Conservation (phyloP, 2,888 invertebrate species). For the Mactromeris polynyma region DNA sequence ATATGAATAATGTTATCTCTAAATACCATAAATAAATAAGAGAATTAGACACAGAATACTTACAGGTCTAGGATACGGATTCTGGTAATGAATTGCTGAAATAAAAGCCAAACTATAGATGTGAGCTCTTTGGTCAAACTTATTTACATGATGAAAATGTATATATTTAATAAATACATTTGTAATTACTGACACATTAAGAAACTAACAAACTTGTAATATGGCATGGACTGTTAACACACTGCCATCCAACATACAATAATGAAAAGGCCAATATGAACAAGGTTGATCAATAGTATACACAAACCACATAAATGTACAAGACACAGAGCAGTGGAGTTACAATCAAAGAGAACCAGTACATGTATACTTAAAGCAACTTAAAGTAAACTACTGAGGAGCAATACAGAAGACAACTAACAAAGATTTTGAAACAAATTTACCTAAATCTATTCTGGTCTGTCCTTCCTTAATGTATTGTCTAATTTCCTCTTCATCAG, state of each 20-base stretch:
- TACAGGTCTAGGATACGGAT: conserved; percentile 87
- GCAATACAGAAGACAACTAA: background rate
- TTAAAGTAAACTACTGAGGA: too few relatives aligned
- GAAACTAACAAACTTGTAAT: too few relatives aligned
- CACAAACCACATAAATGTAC: too few relatives aligned
- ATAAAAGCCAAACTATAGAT: conserved; percentile 28
- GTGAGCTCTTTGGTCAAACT: too few relatives aligned
- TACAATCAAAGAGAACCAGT: too few relatives aligned
- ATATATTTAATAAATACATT: background rate
- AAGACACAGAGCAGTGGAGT: too few relatives aligned
- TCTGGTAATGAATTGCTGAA: conserved; percentile 87
- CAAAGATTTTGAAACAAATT: background rate
- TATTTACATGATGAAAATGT: background rate
- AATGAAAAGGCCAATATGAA: too few relatives aligned
- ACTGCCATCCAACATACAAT: too few relatives aligned
- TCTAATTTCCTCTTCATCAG: conserved; percentile 74
- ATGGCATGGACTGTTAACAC: too few relatives aligned
- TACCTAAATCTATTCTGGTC: conserved; percentile 82
- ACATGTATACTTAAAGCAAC: too few relatives aligned
- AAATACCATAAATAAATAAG: background rate
- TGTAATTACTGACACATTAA: too few relatives aligned
- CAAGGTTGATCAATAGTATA: too few relatives aligned
- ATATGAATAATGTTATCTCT: background rate
- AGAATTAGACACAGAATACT: conserved; percentile 57
- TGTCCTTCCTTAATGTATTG: conserved; percentile 81